Percentiles rank a stretch among this genome's conserved stretches.
Evolutionary conservation across 2,113 vertebrate genomes (phyloP).

Genomic region (Canis aureus): DNA sequence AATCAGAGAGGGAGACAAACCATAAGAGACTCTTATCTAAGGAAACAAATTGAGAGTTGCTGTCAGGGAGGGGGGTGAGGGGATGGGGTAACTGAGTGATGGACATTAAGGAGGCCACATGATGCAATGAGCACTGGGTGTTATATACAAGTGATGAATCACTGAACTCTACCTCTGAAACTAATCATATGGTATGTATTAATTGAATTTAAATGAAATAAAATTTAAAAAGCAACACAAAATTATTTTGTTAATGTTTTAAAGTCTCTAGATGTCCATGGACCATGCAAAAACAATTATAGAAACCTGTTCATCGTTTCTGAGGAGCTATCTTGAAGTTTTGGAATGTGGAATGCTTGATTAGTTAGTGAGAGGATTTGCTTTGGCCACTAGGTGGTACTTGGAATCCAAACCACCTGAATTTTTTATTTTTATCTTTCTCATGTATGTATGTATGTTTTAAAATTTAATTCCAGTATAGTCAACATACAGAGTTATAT

Average conservation of each 20-base stretch:
- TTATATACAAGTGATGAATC: no score
- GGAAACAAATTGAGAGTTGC: no score
- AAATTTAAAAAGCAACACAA: no score
- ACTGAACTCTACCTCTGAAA: no score
- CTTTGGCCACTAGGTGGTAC: constrained; percentile 59
- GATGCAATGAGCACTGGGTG: no score
- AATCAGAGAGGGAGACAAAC: no score
- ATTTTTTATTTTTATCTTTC: not conserved
- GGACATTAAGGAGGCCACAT: no score
- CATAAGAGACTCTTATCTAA: no score
- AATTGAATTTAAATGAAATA: no score
- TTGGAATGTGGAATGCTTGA: not conserved
- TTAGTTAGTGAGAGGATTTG: not conserved
- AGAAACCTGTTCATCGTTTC: not conserved
- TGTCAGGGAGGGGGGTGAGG: no score
- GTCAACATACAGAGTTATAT: not conserved
- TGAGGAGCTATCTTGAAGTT: not conserved
- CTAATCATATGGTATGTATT: no score
- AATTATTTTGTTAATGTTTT: not conserved
- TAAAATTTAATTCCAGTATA: not conserved
- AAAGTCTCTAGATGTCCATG: not conserved
- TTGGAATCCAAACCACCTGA: constrained; percentile 26
- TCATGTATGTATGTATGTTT: not conserved
- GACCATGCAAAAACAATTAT: not conserved
- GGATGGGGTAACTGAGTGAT: no score